phyloP scores from a whole-genome alignment of 1,140 invertebrate species.

The Hycleus phaleratus region DNA sequence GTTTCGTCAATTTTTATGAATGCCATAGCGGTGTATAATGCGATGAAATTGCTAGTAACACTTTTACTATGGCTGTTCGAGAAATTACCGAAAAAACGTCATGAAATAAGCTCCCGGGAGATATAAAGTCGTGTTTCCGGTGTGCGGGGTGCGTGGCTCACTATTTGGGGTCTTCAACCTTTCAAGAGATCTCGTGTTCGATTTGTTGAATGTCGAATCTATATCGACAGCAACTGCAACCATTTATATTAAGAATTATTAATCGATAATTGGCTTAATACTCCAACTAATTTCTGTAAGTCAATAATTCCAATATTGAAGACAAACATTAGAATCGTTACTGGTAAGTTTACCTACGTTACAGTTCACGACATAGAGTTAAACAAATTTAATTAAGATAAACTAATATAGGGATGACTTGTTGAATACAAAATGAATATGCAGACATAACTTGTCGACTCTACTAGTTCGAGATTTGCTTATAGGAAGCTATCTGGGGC shows the following conservation, averaged over 20 bases:
- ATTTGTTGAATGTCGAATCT: not conserved
- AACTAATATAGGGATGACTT: no score
- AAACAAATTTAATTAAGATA: no score
- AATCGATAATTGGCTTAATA: no score
- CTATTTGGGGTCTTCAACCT: conserved; percentile 3
- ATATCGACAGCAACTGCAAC: not conserved
- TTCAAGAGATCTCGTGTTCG: conserved; percentile 1
- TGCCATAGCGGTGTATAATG: conserved; percentile 11
- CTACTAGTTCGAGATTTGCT: not conserved
- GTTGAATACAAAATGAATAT: no score
- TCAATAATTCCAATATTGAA: no score
- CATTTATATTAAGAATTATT: no score
- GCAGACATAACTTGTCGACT: no score
- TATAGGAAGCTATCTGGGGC: not conserved
- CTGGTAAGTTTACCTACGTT: no score
- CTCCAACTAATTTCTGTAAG: no score
- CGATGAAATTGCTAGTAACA: conserved; percentile 16
- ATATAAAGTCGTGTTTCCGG: conserved; percentile 16
- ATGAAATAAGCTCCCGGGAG: conserved; percentile 15
- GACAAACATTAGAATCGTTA: no score
- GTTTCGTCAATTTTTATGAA: conserved; percentile 4
- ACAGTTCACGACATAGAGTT: no score
- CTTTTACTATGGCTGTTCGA: conserved; percentile 16
- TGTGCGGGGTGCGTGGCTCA: not conserved
- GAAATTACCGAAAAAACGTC: conserved; percentile 17